phyloP scores from a whole-genome alignment of 2,113 vertebrate species.

The Sylvicapra grimmia region DNA sequence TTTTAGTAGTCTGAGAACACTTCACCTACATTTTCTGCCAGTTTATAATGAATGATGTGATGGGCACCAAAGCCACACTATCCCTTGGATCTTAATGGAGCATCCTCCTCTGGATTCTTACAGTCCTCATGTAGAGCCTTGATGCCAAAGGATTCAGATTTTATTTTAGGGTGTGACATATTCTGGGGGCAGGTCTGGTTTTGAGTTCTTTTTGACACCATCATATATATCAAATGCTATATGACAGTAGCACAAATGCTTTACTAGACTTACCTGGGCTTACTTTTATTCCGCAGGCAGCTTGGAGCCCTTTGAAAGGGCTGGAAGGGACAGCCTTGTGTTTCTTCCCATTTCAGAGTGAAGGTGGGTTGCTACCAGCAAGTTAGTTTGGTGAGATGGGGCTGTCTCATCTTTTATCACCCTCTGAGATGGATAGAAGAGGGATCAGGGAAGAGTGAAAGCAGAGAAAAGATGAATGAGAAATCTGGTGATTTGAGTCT shows the following conservation, averaged over 20 bases:
- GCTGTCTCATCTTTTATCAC: background rate
- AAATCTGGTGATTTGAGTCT: background rate
- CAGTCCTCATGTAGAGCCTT: background rate
- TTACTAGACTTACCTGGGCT: background rate
- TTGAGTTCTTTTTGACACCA: background rate
- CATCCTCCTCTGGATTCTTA: background rate
- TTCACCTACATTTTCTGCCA: background rate
- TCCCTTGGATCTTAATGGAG: background rate
- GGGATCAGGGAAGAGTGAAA: background rate
- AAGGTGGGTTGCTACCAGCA: background rate
- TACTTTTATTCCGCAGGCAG: background rate
- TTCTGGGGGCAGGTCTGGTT: background rate
- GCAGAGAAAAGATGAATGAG: background rate
- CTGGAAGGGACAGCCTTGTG: background rate
- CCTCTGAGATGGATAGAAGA: background rate
- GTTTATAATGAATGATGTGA: background rate
- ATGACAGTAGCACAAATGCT: background rate
- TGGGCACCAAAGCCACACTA: background rate
- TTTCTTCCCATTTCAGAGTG: background rate
- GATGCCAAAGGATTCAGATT: background rate
- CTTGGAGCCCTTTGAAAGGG: background rate
- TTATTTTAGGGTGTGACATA: background rate
- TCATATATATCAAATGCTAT: background rate
- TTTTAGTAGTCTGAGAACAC: background rate
- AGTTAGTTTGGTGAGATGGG: background rate